phyloP scores from a whole-genome alignment of 2,888 invertebrate genomes.

The Amphipyra berbera region DNA sequence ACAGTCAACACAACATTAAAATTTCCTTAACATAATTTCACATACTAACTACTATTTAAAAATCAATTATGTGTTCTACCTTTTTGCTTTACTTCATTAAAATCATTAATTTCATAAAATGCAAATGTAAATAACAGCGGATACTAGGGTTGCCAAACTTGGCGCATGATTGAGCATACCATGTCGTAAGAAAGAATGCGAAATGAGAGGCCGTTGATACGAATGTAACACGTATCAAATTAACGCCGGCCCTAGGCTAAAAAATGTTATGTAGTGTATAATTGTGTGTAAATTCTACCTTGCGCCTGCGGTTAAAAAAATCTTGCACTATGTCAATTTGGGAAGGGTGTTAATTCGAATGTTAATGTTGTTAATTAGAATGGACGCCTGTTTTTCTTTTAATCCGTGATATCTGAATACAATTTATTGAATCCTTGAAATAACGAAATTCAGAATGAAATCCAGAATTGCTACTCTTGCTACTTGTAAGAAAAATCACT shows the following conservation, averaged over 20 bases:
- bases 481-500: no score
- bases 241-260: constrained; percentile 29
- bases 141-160: constrained; percentile 51
- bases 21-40: neutral
- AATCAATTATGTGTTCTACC: constrained; percentile 40
- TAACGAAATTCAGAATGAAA: no score
- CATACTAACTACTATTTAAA: constrained; percentile 37
- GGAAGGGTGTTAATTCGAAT: no score
- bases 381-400: no score
- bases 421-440: no score
- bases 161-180: constrained; percentile 47
- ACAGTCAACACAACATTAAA: no score
- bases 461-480: no score
- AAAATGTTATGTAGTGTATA: neutral
- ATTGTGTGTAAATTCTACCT: neutral
- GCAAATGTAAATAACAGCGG: constrained; percentile 55
- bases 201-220: constrained; percentile 55
- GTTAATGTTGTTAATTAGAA: no score
- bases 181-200: constrained; percentile 56
- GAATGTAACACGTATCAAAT: constrained; percentile 38
- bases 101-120: constrained; percentile 56
- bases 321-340: no score
- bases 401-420: no score
- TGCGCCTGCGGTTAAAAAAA: no score
- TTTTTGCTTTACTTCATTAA: constrained; percentile 47